These are phyloP conservation scores for Cordilura impudica DNA, from an alignment of 2,888 invertebrate species.

Conservation along the genomic window DNA sequence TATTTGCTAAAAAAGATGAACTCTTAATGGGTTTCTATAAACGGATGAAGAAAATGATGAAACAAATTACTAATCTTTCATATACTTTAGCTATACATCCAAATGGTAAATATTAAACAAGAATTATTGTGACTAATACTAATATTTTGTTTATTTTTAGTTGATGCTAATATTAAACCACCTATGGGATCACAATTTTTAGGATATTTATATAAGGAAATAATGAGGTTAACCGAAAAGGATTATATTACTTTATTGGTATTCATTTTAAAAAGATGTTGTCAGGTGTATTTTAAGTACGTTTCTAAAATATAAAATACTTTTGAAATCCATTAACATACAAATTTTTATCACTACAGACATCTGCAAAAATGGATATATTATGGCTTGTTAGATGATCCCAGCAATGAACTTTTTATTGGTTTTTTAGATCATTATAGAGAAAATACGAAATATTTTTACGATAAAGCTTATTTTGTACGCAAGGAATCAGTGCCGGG, in stretches of 20 bases:
- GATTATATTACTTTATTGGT: constrained; percentile 73
- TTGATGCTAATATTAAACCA: constrained; percentile 66
- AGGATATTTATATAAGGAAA: constrained; percentile 73
- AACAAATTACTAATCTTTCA: constrained; percentile 71
- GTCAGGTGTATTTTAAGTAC: constrained; percentile 75
- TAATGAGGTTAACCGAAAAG: constrained; percentile 70
- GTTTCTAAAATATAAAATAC: neutral
- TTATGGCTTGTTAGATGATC: constrained; percentile 89
- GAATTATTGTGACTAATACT: neutral
- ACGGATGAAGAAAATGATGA: constrained; percentile 70
- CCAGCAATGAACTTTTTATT: constrained; percentile 91
- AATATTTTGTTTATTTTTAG: constrained; percentile 57
- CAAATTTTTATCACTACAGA: too few species aligned
- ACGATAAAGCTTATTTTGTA: constrained; percentile 75
- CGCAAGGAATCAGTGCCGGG: constrained; percentile 80
- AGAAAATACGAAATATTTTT: constrained; percentile 75
- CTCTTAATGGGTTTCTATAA: constrained; percentile 69
- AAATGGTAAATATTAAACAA: constrained; percentile 66
- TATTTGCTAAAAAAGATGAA: constrained; percentile 69
- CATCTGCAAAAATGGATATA: constrained; percentile 89
- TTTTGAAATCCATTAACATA: neutral
- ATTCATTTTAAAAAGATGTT: constrained; percentile 74
- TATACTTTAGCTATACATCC: constrained; percentile 71
- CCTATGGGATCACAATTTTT: constrained; percentile 73
- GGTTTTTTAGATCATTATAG: constrained; percentile 70